phyloP scores from a whole-genome alignment of 1,140 invertebrate species.

The Dreissena polymorpha region DNA sequence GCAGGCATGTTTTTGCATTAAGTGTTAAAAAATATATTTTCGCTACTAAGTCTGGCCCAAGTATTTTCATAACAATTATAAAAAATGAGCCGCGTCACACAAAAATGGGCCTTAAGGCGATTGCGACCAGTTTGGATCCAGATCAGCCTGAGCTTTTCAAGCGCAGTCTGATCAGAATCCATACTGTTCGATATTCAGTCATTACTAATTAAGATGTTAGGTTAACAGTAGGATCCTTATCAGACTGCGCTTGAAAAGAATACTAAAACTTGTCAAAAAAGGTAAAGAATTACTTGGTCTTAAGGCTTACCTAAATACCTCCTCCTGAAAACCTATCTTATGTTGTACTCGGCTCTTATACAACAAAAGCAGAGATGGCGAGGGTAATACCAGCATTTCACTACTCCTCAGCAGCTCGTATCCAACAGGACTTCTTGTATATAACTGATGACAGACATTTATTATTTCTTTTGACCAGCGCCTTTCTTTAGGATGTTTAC shows the following conservation, averaged over 20 bases:
- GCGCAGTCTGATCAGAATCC: too few relatives aligned
- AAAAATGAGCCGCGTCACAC: too few relatives aligned
- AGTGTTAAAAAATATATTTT: too few relatives aligned
- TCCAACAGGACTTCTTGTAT: background rate
- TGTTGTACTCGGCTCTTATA: background rate
- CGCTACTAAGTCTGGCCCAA: too few relatives aligned
- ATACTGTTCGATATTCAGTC: too few relatives aligned
- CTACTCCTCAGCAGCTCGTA: background rate
- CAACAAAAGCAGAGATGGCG: background rate
- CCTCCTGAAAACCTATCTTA: background rate
- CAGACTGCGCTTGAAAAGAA: background rate
- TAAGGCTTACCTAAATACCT: slow-evolving; percentile 2
- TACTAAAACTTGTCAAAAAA: background rate
- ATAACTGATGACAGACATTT: background rate
- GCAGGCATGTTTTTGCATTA: too few relatives aligned
- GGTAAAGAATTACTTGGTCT: background rate
- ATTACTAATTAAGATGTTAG: background rate
- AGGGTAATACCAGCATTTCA: background rate
- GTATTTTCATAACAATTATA: too few relatives aligned
- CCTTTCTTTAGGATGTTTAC: background rate
- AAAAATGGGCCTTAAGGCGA: too few relatives aligned
- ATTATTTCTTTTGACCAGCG: background rate
- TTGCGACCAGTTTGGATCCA: too few relatives aligned
- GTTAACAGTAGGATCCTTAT: too few relatives aligned
- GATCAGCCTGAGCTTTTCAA: too few relatives aligned